Conservation (phyloP, 1,140 invertebrate species). For the Drosophila sucinea region DNA sequence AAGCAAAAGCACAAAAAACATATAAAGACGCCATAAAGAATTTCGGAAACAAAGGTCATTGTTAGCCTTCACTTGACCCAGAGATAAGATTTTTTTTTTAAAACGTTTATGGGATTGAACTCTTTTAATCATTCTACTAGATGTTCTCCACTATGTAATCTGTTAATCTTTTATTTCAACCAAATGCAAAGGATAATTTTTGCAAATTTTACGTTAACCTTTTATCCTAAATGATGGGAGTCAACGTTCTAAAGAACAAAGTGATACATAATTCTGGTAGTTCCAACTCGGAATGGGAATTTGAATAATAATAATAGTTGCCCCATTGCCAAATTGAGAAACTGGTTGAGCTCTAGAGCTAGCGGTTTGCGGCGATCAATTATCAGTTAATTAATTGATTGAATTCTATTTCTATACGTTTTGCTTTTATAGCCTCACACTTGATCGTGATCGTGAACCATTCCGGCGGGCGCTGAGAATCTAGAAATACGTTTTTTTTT, state of each 20-base stretch:
- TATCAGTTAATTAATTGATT: slow-evolving; percentile 11
- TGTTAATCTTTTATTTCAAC: too few relatives aligned
- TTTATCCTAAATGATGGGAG: too few relatives aligned
- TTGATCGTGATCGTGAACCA: slow-evolving; percentile 12
- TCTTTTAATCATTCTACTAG: too few relatives aligned
- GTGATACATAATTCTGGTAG: background rate
- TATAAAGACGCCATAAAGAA: slow-evolving; percentile 5
- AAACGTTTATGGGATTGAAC: background rate
- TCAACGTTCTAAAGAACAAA: too few relatives aligned
- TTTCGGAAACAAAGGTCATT: slow-evolving; percentile 9
- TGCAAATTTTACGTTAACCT: too few relatives aligned
- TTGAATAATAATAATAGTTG: background rate
- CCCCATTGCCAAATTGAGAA: slow-evolving; percentile 1
- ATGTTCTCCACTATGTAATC: too few relatives aligned
- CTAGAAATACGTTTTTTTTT: slow-evolving; percentile 2
- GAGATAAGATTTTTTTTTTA: background rate
- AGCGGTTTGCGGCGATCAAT: background rate
- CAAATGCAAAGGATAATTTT: too few relatives aligned
- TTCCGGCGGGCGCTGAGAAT: background rate
- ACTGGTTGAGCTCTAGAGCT: background rate
- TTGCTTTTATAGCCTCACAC: slow-evolving; percentile 5
- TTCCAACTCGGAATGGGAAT: background rate
- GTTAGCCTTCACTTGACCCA: background rate
- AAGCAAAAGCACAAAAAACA: background rate
- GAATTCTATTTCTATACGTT: background rate